Evolutionary conservation across 2,797 vertebrate genomes (phyloP).

Genomic region (Poecilia gillii): DNA sequence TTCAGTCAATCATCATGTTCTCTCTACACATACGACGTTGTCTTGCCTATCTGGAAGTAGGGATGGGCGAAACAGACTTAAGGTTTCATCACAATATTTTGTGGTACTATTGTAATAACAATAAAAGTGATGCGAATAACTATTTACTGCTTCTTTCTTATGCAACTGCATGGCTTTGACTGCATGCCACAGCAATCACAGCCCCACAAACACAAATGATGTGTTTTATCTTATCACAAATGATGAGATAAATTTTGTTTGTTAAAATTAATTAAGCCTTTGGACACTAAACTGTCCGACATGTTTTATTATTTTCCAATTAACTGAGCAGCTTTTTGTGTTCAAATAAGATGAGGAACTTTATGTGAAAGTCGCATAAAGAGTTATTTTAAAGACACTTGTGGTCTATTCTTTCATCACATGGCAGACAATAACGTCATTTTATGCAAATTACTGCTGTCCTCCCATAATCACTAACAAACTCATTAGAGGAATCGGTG

Average conservation of each 20-base stretch:
- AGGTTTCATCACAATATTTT: too few relatives aligned
- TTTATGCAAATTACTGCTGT: constrained; percentile 22
- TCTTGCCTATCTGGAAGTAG: background rate
- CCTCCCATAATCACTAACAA: constrained; percentile 31
- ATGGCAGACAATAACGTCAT: constrained; percentile 14
- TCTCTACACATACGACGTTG: background rate
- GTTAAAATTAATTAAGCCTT: background rate
- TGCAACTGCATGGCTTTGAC: too few relatives aligned
- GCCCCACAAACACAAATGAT: too few relatives aligned
- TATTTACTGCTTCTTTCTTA: too few relatives aligned
- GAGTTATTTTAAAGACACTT: constrained; percentile 7
- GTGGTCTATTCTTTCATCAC: constrained; percentile 10
- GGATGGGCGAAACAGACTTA: too few relatives aligned
- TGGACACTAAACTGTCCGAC: background rate
- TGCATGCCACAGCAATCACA: too few relatives aligned
- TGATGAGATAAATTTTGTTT: too few relatives aligned
- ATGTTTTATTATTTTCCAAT: background rate
- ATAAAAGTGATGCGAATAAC: too few relatives aligned
- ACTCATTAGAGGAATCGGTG: constrained; percentile 23
- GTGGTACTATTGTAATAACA: too few relatives aligned
- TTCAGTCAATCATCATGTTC: background rate
- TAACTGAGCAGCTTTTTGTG: background rate
- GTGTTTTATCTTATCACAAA: too few relatives aligned
- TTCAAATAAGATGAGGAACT: background rate
- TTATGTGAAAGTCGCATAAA: background rate